Conservation (phyloP, 2,888 invertebrate species). For the Sclerodermus sp. region DNA sequence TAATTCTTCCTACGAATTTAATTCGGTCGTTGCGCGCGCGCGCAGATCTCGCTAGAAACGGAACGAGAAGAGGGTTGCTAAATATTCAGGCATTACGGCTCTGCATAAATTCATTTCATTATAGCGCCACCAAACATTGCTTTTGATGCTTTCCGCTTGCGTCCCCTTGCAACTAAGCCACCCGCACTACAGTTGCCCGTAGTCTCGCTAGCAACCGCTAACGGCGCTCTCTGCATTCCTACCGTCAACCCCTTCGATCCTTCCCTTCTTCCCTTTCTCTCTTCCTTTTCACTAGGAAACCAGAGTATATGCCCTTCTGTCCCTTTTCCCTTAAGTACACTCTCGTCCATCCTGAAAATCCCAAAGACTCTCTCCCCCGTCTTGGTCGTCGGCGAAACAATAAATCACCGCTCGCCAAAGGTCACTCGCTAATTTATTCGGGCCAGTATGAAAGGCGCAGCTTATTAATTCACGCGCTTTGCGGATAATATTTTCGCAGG, state of each 20-base stretch:
- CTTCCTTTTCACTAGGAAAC: neutral
- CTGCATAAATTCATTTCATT: conserved; percentile 70
- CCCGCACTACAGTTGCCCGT: conserved; percentile 27
- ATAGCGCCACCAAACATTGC: conserved; percentile 66
- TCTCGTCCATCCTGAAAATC: too few relatives aligned
- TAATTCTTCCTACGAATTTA: conserved; percentile 9
- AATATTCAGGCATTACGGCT: conserved; percentile 64
- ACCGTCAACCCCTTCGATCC: neutral
- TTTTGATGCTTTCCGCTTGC: conserved; percentile 57
- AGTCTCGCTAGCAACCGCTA: conserved; percentile 33
- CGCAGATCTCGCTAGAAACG: conserved; percentile 42
- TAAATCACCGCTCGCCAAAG: neutral
- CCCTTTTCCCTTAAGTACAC: too few relatives aligned
- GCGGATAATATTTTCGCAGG: conserved; percentile 1
- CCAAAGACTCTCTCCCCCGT: too few relatives aligned
- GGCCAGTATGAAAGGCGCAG: neutral
- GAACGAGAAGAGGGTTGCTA: conserved; percentile 56
- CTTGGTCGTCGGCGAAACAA: conserved; percentile 1
- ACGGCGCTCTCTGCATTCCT: conserved; percentile 22
- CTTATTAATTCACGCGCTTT: conserved; percentile 3
- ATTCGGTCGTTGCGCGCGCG: conserved; percentile 19
- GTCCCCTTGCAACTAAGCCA: conserved; percentile 36
- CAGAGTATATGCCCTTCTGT: too few relatives aligned
- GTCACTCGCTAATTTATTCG: neutral
- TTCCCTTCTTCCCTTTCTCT: neutral